Evolutionary conservation across 2,113 vertebrate genomes (phyloP).

Genomic region (Mohoua ochrocephala): DNA sequence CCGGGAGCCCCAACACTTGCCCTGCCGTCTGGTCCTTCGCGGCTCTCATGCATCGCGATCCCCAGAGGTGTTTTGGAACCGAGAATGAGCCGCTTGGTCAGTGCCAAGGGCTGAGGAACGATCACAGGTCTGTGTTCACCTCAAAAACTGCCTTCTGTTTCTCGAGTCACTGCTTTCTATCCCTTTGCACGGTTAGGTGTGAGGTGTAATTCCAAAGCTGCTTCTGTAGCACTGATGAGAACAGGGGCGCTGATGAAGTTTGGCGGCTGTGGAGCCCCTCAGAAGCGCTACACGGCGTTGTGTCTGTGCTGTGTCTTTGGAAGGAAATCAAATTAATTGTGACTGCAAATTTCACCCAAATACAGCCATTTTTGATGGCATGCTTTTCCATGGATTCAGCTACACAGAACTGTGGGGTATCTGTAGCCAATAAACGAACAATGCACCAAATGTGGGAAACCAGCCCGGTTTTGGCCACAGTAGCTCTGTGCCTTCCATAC

Average conservation of each 20-base stretch:
- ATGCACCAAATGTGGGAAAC: not conserved
- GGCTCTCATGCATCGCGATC: fast-evolving
- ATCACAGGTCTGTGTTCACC: no score
- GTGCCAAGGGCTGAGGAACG: fast-evolving
- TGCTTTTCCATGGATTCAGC: not conserved
- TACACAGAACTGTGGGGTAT: not conserved
- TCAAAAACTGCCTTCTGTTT: not conserved
- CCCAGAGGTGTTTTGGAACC: fast-evolving
- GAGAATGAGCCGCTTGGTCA: not conserved
- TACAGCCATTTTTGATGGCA: not conserved
- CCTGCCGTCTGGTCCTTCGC: fast-evolving
- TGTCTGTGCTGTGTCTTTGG: not conserved
- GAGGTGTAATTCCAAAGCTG: not conserved
- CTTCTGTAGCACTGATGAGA: not conserved
- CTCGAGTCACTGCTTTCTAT: not conserved
- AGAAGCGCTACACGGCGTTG: fast-evolving
- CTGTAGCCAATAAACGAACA: not conserved
- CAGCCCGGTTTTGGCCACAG: not conserved
- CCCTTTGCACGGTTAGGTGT: no score
- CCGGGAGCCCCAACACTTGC: fast-evolving
- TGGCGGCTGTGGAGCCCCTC: fast-evolving
- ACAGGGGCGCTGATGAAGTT: not conserved
- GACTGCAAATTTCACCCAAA: not conserved
- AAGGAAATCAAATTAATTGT: not conserved
- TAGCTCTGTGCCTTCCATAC: fast-evolving